A percentile compares a stretch with the other conserved stretches of the same genome.
phyloP scores from a whole-genome alignment of 1,140 invertebrate genomes.

The Globodera rostochiensis region DNA sequence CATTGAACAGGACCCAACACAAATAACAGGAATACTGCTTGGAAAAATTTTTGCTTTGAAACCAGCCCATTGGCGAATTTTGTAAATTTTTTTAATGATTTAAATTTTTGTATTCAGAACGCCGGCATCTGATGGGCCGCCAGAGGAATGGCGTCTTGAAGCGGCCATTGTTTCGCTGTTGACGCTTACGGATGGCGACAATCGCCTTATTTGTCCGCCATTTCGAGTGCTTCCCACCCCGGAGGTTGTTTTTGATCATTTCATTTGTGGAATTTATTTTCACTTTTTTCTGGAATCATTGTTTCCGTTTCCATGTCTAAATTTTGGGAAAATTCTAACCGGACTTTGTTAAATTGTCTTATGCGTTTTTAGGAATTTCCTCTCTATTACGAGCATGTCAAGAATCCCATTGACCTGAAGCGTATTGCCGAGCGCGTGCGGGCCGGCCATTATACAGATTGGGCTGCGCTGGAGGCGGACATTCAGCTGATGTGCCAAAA shows the following conservation, averaged over 20 bases:
- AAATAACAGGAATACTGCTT: too few relatives aligned
- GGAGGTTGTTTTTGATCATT: slow-evolving; percentile 40
- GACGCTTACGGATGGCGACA: slow-evolving; percentile 48
- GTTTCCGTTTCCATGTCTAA: too few relatives aligned
- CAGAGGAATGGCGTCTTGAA: slow-evolving; percentile 48
- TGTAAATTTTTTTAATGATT: not conserved
- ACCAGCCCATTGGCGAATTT: too few relatives aligned
- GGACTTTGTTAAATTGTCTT: too few relatives aligned
- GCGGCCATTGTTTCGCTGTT: slow-evolving; percentile 47
- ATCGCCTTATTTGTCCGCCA: slow-evolving; percentile 61
- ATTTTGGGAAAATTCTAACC: too few relatives aligned
- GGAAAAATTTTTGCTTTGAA: too few relatives aligned
- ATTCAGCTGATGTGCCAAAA: slow-evolving; percentile 87
- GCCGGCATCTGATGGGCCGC: slow-evolving; percentile 27
- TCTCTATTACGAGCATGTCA: slow-evolving; percentile 96
- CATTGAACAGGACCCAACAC: too few relatives aligned
- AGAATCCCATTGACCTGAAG: slow-evolving; percentile 94
- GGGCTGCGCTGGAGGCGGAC: slow-evolving; percentile 86
- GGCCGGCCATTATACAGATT: slow-evolving; percentile 75
- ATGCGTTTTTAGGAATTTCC: slow-evolving; percentile 73
- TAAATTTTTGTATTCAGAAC: not conserved
- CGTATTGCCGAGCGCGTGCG: slow-evolving; percentile 86
- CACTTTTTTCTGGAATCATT: slow-evolving; percentile 6
- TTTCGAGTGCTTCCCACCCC: slow-evolving; percentile 53
- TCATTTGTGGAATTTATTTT: slow-evolving; percentile 15